Evolutionary conservation across 1,140 invertebrate genomes (phyloP), one percentile per base, ranked within the genome.

Genomic region (Saccostrea cuccullata): DNA sequence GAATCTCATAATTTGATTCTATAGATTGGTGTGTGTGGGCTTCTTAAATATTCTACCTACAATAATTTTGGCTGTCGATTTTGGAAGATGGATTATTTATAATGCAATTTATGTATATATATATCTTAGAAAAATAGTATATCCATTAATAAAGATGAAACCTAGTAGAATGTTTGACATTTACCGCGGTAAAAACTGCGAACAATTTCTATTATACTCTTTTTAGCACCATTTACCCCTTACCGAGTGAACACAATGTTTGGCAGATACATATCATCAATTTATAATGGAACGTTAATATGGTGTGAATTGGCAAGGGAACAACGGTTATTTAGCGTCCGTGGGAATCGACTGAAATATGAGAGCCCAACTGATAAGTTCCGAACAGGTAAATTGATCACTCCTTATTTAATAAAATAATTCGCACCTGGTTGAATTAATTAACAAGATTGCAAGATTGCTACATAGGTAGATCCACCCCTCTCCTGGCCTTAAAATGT

Each of bases 141-240:
- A 77, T 77, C 70, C 70, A 77, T 77, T 77, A 77, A 77, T 77
- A 77, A 36, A 77, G 23, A 30, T 77, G 70, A 77, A 77, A 77
- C 70, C 70, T 36, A 77, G 70, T 15, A 15, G 23, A 77, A 77
- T 77, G 70, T 77, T 77, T 77, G 70, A 77, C 70, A 77, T 77
- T 77, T 36, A 77, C 26, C 70, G 70, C 26, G 40, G 82, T 23
- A 84, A 56, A 82, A 84, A 84, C 82, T 55, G 82, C 40, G 82
- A 84, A 56, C 82, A 84, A 47, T 56, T 55, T 84, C 40, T 84
- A 84, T 84, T 30, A 84, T 55, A 55, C 47, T 55, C 55, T 55
- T 56, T 55, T 55, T 84, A 84, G 82, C 82, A 36, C 55, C 82
- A 84, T 84, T 84, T 55, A 84, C 82, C 82, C 82, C 82, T 84